Evolutionary conservation across 1,140 invertebrate species (phyloP), one percentile per base, ranked within the genome.

Genomic region (Drosophila sechellia): DNA sequence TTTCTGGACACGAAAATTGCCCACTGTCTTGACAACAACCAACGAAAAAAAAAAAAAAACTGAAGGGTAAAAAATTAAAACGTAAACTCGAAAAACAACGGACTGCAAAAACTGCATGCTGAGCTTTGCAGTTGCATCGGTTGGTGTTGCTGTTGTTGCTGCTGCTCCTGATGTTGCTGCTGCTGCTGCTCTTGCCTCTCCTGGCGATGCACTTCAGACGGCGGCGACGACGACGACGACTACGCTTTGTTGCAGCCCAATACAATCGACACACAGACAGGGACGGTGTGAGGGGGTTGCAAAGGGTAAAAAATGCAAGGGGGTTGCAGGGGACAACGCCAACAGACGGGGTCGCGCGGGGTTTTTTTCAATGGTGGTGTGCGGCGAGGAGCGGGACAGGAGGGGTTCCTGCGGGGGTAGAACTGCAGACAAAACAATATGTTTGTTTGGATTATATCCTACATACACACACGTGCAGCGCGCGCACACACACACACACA

Each of bases 391-490:
- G 58, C 35, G 58, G 13, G 35, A 58, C 59, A 15, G n/a, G 37
- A 34, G 59, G 60, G 37, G 37, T 6, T 27, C 12, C 35, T 55
- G 22, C 22, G 69, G 40, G 52, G 31, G 50, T 45, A 50, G 55
- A 65, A 50, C 68, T 61, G 72, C 74, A 83, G 84, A 89, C 84
- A 89, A 89, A 89, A 89, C 84, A 89, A 89, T 89, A 89, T 89
- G 84, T 89, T 89, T 89, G 84, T 89, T 89, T 89, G 84, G 84
- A 89, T 89, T 84, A 89, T 89, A 84, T 72, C 63, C 72, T 54
- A 68, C 53, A 52, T 75, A 63, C 40, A 54, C 46, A 70, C 12
- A 43, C 22, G 20, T 50, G 15, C 59, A 63, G 13, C 17, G 31
- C 17, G n/a, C 49, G 31, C 17, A 11, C 49, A 46, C 31, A 68